phyloP scores from a whole-genome alignment of 2,113 vertebrate species.

The Etia nguti region DNA sequence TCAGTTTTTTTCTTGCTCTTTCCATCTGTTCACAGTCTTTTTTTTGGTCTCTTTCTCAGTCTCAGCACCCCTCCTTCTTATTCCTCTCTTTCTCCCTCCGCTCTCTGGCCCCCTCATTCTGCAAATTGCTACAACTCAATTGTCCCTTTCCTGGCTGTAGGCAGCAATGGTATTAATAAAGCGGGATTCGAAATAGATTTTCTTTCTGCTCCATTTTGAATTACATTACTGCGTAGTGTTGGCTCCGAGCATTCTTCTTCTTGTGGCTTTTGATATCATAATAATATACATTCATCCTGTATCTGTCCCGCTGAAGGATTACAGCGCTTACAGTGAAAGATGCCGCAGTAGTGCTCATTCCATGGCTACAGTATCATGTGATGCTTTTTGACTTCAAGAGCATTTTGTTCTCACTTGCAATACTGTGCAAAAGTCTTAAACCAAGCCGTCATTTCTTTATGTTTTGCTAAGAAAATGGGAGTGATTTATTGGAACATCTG shows the following conservation, averaged over 20 bases:
- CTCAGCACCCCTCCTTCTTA: not conserved
- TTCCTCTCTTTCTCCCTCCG: not conserved
- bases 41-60: not conserved
- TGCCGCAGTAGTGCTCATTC: not conserved
- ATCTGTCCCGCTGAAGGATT: not conserved
- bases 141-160: conserved; percentile 22
- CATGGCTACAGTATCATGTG: not conserved
- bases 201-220: conserved; percentile 40
- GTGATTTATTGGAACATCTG: not conserved
- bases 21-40: not conserved
- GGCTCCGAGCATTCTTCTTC: conserved; percentile 24
- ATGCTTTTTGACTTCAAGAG: not conserved
- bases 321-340: not conserved
- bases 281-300: not conserved
- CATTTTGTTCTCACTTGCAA: not conserved
- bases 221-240: conserved; percentile 18
- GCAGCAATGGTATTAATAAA: conserved; percentile 52
- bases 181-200: conserved; percentile 48
- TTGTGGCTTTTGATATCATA: conserved; percentile 8
- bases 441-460: not conserved
- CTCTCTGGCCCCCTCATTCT: not conserved
- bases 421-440: not conserved
- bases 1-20: not conserved
- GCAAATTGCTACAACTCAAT: conserved; percentile 35
- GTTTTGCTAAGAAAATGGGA: not conserved